Evolutionary conservation across 2,888 invertebrate genomes (phyloP).

Genomic region (Cheilosia grossa): DNA sequence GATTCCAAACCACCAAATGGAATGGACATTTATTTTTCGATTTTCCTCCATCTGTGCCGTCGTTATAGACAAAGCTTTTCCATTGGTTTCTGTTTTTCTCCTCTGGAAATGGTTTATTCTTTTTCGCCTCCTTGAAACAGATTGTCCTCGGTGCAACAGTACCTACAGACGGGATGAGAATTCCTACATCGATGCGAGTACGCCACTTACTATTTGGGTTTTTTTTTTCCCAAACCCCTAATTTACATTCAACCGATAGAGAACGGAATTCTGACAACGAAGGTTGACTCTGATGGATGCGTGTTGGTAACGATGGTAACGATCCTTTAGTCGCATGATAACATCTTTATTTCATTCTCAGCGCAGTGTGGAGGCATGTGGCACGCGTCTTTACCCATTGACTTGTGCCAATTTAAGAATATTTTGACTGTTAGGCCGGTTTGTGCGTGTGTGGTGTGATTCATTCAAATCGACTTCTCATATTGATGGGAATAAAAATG

Average conservation of each 20-base stretch:
- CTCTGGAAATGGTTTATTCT: not conserved
- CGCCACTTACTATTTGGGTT: not conserved
- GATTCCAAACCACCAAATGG: conserved; percentile 21
- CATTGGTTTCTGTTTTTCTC: not conserved
- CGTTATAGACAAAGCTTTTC: not conserved
- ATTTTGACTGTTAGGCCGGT: not conserved
- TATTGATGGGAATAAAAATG: conserved; percentile 3
- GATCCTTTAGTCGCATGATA: conserved; percentile 21
- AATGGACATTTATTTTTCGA: conserved; percentile 14
- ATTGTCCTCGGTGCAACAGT: conserved; percentile 11
- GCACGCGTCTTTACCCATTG: not conserved
- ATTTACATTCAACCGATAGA: conserved; percentile 25
- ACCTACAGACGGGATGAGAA: not conserved
- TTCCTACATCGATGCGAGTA: not conserved
- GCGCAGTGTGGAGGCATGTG: not conserved
- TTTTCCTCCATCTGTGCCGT: conserved; percentile 3
- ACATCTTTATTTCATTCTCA: conserved; percentile 4
- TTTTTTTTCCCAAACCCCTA: conserved; percentile 2
- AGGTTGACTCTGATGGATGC: conserved; percentile 31
- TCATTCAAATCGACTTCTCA: not conserved
- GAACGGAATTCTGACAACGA: conserved; percentile 12
- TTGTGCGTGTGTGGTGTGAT: not conserved
- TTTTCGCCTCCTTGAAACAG: conserved; percentile 13
- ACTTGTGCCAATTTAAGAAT: not conserved
- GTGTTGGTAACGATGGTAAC: conserved; percentile 23